Evolutionary conservation across 1,140 invertebrate species (phyloP).

Genomic region (Zaprionus africanus): DNA sequence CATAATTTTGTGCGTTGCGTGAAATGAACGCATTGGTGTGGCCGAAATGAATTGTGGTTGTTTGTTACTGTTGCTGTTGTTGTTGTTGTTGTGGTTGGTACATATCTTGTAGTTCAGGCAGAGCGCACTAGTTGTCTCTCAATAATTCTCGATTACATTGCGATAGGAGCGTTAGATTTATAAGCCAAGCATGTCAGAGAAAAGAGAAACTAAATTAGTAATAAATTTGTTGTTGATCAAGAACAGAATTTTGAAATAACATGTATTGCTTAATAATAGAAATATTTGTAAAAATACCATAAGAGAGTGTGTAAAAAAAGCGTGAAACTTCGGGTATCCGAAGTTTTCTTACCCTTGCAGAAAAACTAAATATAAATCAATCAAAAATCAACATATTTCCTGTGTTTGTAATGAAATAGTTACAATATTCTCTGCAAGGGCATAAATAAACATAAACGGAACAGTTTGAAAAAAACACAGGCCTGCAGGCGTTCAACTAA

Average conservation of each 20-base stretch:
- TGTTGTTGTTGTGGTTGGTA: conserved; percentile 15
- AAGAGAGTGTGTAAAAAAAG: not conserved
- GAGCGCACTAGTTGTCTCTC: conserved; percentile 40
- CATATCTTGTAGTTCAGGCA: not conserved
- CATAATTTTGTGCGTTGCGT: conserved; percentile 69
- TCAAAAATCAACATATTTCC: not conserved
- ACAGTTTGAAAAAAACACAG: not conserved
- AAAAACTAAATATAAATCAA: not conserved
- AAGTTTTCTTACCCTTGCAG: conserved; percentile 12
- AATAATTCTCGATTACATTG: conserved; percentile 67
- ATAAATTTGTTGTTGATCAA: conserved; percentile 69
- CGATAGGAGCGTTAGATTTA: conserved; percentile 74
- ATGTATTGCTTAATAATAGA: not conserved
- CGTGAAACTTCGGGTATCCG: conserved; percentile 21
- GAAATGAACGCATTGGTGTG: conserved; percentile 43
- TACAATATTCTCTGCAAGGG: conserved; percentile 8
- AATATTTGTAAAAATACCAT: not conserved
- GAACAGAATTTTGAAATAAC: conserved; percentile 24
- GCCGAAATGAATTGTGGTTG: conserved; percentile 66
- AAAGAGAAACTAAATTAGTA: conserved; percentile 84
- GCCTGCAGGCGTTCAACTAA: conserved; percentile 19
- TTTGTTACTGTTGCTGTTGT: conserved; percentile 15
- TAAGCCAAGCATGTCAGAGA: conserved; percentile 84
- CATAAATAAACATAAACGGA: conserved; percentile 3
- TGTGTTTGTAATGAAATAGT: not conserved